Conservation (phyloP, 1,140 invertebrate species). For the Leptinotarsa undecemlineata region DNA sequence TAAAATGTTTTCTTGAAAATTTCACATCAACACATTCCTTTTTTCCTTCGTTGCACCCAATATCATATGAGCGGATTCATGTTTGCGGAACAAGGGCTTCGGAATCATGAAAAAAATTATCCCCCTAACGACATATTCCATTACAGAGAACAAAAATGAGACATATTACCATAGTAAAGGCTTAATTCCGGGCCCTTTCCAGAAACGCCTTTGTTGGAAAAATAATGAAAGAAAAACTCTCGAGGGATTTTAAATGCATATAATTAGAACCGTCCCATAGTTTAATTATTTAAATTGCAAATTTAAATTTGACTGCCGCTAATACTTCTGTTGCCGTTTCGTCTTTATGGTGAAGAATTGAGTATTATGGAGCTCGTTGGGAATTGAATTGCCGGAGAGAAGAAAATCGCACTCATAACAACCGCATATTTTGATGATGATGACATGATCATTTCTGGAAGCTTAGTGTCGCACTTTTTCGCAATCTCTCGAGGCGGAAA, state of each 20-base stretch:
- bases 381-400: slow-evolving; percentile 15
- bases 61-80: no score
- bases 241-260: slow-evolving; percentile 36
- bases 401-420: slow-evolving; percentile 2
- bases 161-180: slow-evolving; percentile 6
- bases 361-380: slow-evolving; percentile 1
- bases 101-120: background rate
- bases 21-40: no score
- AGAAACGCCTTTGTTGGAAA: slow-evolving; percentile 15
- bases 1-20: no score
- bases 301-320: slow-evolving; percentile 28
- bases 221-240: slow-evolving; percentile 39
- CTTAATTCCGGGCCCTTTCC: background rate
- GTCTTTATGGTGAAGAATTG: slow-evolving; percentile 15
- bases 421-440: slow-evolving; percentile 4
- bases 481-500: no score
- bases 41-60: no score
- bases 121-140: background rate
- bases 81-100: background rate
- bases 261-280: slow-evolving; percentile 33
- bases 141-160: slow-evolving; percentile 16
- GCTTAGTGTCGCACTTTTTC: background rate
- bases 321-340: slow-evolving; percentile 21
- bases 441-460: background rate
- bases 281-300: slow-evolving; percentile 41